Percentiles rank a stretch among this genome's conserved stretches.
Evolutionary conservation across 1,140 invertebrate genomes (phyloP).

Genomic region (Coelopa frigida): DNA sequence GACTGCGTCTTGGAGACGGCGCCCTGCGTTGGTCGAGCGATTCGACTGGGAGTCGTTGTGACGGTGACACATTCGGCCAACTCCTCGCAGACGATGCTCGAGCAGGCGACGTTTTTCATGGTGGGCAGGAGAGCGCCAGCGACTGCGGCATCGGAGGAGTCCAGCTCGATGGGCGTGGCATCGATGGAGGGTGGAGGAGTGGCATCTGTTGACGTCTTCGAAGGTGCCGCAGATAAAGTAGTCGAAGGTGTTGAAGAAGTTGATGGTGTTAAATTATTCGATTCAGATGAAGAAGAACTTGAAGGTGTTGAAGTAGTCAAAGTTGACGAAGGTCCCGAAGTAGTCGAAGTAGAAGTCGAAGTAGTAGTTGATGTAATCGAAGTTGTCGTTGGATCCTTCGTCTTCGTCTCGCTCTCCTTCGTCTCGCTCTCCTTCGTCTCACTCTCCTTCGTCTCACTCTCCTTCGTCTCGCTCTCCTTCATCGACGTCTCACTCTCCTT

Average conservation of each 20-base stretch:
- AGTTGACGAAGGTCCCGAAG: neutral
- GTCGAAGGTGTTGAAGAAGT: too few relatives aligned
- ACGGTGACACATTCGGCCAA: slow-evolving; percentile 22
- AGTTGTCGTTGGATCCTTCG: too few relatives aligned
- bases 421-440: neutral
- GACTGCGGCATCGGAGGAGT: slow-evolving; percentile 4
- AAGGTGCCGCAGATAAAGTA: too few relatives aligned
- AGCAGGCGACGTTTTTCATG: slow-evolving; percentile 20
- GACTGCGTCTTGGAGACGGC: slow-evolving; percentile 18
- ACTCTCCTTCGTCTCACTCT: neutral
- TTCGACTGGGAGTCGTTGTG: slow-evolving; percentile 28
- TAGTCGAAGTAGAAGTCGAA: neutral
- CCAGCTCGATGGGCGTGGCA: neutral
- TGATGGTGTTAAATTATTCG: too few relatives aligned
- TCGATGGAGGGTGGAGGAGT: too few relatives aligned
- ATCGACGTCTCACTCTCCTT: neutral
- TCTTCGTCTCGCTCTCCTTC: too few relatives aligned
- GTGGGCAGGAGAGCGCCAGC: slow-evolving; percentile 17
- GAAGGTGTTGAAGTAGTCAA: too few relatives aligned
- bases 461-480: neutral
- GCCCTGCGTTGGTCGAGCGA: slow-evolving; percentile 17
- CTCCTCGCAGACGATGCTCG: slow-evolving; percentile 21
- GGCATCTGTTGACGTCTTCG: too few relatives aligned
- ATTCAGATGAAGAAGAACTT: too few relatives aligned
- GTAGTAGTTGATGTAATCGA: neutral